These are phyloP conservation scores for Delichon dasypus DNA, from an alignment of 2,797 vertebrate genomes.

Conservation along the genomic window DNA sequence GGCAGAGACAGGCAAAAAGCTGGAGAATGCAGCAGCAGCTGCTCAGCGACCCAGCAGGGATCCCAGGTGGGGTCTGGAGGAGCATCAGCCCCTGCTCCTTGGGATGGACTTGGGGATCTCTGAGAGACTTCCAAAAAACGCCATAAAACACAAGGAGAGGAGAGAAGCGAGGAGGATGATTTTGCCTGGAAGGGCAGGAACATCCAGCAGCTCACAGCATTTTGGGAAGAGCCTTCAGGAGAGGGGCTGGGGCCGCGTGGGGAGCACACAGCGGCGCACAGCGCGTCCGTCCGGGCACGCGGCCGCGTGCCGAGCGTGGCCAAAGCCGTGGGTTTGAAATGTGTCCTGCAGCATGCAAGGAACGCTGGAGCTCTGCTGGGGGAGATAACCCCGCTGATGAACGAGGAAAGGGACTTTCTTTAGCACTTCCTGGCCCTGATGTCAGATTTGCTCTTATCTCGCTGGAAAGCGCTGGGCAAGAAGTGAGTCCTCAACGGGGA, in stretches of 20 bases:
- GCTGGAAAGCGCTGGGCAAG: rapidly evolving
- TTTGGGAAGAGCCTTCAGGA: not conserved
- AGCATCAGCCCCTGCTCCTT: not conserved
- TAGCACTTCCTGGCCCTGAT: constrained; percentile 5
- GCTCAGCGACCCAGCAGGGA: not conserved
- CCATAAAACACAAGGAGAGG: not conserved
- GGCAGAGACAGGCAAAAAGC: not conserved
- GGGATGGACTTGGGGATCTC: not conserved
- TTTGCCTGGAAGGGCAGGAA: not conserved
- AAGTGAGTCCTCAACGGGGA: not conserved
- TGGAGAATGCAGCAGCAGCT: not conserved
- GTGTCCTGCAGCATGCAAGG: not conserved
- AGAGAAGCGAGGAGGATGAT: not conserved
- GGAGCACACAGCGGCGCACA: not conserved
- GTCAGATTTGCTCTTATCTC: constrained; percentile 38
- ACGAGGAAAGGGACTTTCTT: constrained; percentile 14
- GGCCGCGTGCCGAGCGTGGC: rapidly evolving
- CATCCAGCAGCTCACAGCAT: not conserved
- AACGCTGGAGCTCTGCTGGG: not conserved
- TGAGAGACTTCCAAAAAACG: rapidly evolving
- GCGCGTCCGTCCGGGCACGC: not conserved
- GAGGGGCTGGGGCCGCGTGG: not conserved
- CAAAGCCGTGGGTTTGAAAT: not conserved
- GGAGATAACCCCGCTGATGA: not conserved
- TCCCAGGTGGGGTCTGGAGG: not conserved